These are phyloP conservation scores for Wiebesia pumilae DNA, from an alignment of 1,140 invertebrate species.

Conservation along the genomic window DNA sequence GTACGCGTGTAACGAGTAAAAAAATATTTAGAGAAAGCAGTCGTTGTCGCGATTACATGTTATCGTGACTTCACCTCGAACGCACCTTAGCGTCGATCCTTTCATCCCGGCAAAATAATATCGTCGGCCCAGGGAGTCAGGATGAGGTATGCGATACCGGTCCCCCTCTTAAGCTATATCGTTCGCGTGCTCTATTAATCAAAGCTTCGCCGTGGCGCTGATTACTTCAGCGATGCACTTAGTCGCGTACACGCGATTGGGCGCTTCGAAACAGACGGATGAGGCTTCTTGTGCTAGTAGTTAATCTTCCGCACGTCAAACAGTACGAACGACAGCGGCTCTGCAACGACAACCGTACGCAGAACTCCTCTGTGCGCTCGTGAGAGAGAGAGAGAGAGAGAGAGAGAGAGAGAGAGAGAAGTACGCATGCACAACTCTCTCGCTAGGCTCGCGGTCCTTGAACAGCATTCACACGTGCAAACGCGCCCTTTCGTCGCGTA, in stretches of 20 bases:
- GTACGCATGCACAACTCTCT: background rate
- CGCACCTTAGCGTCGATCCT: background rate
- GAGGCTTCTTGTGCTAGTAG: conserved; percentile 64
- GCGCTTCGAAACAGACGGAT: conserved; percentile 59
- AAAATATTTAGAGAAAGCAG: background rate
- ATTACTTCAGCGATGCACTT: conserved; percentile 71
- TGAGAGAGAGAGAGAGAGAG: no score
- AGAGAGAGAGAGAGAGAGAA: no score
- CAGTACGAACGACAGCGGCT: conserved; percentile 61
- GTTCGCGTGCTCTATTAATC: conserved; percentile 62
- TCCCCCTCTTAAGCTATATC: background rate
- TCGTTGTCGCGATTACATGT: background rate
- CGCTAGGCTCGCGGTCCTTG: no score
- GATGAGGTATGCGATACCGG: conserved; percentile 38
- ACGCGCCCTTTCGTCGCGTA: no score
- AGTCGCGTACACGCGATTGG: conserved; percentile 68
- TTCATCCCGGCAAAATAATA: background rate
- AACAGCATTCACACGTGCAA: background rate
- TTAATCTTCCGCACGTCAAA: conserved; percentile 72
- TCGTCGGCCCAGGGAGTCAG: background rate
- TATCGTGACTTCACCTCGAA: background rate
- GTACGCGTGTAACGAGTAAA: background rate
- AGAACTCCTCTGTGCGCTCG: no score
- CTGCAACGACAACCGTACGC: background rate
- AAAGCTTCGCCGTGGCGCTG: conserved; percentile 62